A percentile compares a stretch with the other conserved stretches of the same genome.
Evolutionary conservation across 92 coral and sea anemone genomes (phyloP).

Genomic region (Diadumene lineata): DNA sequence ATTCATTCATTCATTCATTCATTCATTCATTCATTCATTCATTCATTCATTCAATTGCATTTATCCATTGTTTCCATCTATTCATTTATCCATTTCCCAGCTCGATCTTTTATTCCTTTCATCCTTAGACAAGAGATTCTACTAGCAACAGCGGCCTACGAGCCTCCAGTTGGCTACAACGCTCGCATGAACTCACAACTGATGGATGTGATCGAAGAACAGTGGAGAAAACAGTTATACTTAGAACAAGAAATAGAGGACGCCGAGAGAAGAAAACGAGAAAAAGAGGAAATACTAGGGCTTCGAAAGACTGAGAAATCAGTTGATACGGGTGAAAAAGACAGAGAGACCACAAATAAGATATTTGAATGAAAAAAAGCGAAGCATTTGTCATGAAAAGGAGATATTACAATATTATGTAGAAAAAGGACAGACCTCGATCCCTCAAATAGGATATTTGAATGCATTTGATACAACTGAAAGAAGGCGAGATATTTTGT

Average conservation of each 20-base stretch:
- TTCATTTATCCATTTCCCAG: background rate
- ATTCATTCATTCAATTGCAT: background rate
- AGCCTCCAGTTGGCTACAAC: conserved; percentile 74
- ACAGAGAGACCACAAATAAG: background rate
- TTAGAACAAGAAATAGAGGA: conserved; percentile 73
- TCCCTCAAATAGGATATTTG: no score
- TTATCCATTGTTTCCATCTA: background rate
- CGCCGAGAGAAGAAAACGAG: conserved; percentile 52
- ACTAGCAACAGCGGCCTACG: conserved; percentile 79
- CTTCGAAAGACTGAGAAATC: background rate
- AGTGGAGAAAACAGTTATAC: conserved; percentile 94
- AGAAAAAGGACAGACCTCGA: no score
- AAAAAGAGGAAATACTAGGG: conserved; percentile 39
- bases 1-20: background rate
- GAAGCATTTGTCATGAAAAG: no score
- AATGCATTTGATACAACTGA: no score
- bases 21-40: background rate
- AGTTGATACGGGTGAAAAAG: background rate
- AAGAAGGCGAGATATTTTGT: no score
- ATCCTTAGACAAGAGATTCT: conserved; percentile 80
- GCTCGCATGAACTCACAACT: conserved; percentile 81
- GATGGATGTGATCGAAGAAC: conserved; percentile 81
- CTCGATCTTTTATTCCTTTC: background rate
- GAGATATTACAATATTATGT: no score
- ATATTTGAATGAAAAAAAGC: no score